These are phyloP conservation scores for Enteromius radiatus DNA, from an alignment of 2,797 vertebrate species.

Conservation along the genomic window DNA sequence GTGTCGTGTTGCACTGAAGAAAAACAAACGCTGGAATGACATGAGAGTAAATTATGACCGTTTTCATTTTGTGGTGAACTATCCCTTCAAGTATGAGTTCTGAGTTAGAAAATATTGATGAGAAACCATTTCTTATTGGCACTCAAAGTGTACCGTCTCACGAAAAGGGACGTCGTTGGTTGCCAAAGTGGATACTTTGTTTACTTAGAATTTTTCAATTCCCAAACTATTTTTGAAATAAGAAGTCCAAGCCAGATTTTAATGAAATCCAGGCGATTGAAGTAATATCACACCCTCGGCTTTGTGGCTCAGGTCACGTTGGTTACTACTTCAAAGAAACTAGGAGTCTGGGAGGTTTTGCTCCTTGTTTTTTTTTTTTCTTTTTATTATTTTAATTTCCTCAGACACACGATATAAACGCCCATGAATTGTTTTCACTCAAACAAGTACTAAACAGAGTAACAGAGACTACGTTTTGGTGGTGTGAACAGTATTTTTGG, in stretches of 20 bases:
- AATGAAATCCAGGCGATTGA: constrained; percentile 52
- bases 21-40: not conserved
- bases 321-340: constrained; percentile 46
- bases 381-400: constrained; percentile 23
- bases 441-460: not conserved
- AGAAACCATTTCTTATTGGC: constrained; percentile 18
- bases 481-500: not conserved
- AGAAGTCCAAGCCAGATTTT: constrained; percentile 39
- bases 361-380: constrained; percentile 19
- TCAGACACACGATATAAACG: not conserved
- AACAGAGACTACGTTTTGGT: not conserved
- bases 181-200: constrained; percentile 31
- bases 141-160: constrained; percentile 8
- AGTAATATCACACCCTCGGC: constrained; percentile 45
- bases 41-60: not conserved
- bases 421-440: constrained; percentile 9
- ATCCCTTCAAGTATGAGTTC: not conserved
- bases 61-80: not conserved
- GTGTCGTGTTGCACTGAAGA: not conserved
- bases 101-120: constrained; percentile 24
- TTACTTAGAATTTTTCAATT: constrained; percentile 54
- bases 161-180: constrained; percentile 9
- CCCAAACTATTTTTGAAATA: constrained; percentile 27
- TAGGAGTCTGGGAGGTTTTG: constrained; percentile 1
- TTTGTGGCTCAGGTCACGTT: constrained; percentile 32